Percentiles rank a stretch among this genome's conserved stretches.
Conservation (phyloP, 2,797 vertebrate genomes). For the Oryzias sinensis region DNA sequence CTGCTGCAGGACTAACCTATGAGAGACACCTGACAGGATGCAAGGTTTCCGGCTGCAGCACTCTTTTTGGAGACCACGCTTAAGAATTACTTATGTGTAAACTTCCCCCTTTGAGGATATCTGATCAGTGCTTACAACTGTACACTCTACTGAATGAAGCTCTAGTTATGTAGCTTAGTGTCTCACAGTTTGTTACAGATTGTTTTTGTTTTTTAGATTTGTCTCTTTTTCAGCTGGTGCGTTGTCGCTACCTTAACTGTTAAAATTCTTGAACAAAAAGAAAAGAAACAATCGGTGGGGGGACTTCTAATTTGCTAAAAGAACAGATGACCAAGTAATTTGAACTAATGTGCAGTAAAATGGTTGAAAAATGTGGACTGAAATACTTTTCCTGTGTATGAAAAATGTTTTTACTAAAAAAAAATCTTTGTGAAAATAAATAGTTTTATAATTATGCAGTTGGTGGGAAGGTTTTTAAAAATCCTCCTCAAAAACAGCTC, state of each 20-base stretch:
- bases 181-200: too few relatives aligned
- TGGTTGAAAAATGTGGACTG: neutral
- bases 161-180: neutral
- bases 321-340: too few relatives aligned
- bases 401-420: constrained; percentile 12
- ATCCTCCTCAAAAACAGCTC: constrained; percentile 48
- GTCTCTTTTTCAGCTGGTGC: too few relatives aligned
- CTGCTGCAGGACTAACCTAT: constrained; percentile 27
- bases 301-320: too few relatives aligned
- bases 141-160: neutral
- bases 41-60: constrained; percentile 12
- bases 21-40: constrained; percentile 51
- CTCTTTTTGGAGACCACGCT: neutral
- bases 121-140: neutral
- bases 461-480: constrained; percentile 27
- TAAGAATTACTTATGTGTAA: constrained; percentile 1
- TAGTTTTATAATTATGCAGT: constrained; percentile 35
- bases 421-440: constrained; percentile 27
- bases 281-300: too few relatives aligned
- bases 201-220: too few relatives aligned
- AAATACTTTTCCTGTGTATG: constrained; percentile 18
- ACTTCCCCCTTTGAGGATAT: neutral
- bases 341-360: too few relatives aligned
- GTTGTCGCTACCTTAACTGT: too few relatives aligned
- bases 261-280: too few relatives aligned